Evolutionary conservation across 2,113 vertebrate genomes (phyloP), one percentile per base, ranked within the genome.

Genomic region (Rhadina sibilatrix): DNA sequence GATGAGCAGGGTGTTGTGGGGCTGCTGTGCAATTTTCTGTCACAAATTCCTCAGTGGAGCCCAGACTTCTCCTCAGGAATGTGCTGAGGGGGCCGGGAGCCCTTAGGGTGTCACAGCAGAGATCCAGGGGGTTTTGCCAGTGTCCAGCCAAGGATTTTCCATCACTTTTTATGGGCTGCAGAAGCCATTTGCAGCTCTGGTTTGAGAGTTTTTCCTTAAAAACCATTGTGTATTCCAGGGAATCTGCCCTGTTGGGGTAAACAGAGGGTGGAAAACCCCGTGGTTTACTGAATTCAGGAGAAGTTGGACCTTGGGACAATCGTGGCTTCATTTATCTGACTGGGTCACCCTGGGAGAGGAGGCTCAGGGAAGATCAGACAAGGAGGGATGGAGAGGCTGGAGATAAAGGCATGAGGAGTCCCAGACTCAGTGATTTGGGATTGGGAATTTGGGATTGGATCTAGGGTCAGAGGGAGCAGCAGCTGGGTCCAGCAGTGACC

Each of bases 41-140:
- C n/a, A 18, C 33, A 12, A 6, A 5, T 18, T 30, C 12, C 60
- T 46, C 57, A 1, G 10, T 24, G 24, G 54, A 50, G 37, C 33
- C 33, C 21, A 21, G 4, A 14, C 18, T 25, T 19, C 42, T 35
- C 23, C 33, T 50, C 47, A 38, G 52, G 30, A 12, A 15, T 4
- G 25, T 2, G n/a, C 31, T 31, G 57, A 44, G 35, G n/a, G 25
- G 8, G 3, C 3, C 1, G 3, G 28, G 40, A 77, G 10, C 33
- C 70, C 24, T 1, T 3, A 0, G 1, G 64, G 40, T 49, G 47
- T 15, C 9, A 5, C 46, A 30, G 0, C 40, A 66, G 37, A 49
- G 53, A 25, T 33, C n/a, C 52, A 23, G 19, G 28, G 33, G 28
- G 4, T 30, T 57, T 30, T 69, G 44, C 35, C 50, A 25, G 0